Base-by-base conservation (phyloP, 2,797 vertebrate genomes). In the Micropoecilia bifurca region DNA sequence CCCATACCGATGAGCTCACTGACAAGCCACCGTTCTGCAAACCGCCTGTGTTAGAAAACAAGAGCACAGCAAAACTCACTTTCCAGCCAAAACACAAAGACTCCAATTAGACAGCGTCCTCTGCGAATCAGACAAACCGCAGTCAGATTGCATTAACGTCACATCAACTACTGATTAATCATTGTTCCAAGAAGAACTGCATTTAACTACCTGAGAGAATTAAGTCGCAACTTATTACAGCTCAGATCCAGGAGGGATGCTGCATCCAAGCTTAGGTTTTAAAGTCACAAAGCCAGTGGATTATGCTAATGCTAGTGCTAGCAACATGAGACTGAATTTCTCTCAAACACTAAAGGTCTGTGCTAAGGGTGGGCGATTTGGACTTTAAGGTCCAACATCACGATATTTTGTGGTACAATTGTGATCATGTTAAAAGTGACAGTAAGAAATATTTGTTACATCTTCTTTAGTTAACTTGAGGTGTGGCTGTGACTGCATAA, bases 21-120 rank as follows among this genome's bases (percentile, higher is more conserved):
- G 83, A 69, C 83, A 80, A 86, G 80, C 88, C 87, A 88, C 82
- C 80, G 80, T 86, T 82, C 76, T 76, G 73, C 73, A 45, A 80
- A 79, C 78, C 74, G 79, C 75, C 69, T 71, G 50, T 72, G 83
- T 81, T 75, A 53, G 75, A 22, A 74, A 78, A 89, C 78, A 78
- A 76, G 74, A 47, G 36, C 7, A 59, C 63, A n/a, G 55, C 71
- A 81, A 83, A 79, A 25, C 78, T 75, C 48, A 66, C 80, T 77
- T 63, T 79, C 75, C 43, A 57, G 46, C 30, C 25, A 78, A 78
- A 75, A 75, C 20, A 71, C 2, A 13, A 50, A 73, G 4, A n/a
- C 33, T 33, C 20, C 55, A 33, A 61, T 22, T 22, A 41, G 63
- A 41, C 20, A 0, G 18, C 22, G 30, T 50, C 45, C 33, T 66